Evolutionary conservation across 2,113 vertebrate species (phyloP).

Genomic region (Scomber japonicus): DNA sequence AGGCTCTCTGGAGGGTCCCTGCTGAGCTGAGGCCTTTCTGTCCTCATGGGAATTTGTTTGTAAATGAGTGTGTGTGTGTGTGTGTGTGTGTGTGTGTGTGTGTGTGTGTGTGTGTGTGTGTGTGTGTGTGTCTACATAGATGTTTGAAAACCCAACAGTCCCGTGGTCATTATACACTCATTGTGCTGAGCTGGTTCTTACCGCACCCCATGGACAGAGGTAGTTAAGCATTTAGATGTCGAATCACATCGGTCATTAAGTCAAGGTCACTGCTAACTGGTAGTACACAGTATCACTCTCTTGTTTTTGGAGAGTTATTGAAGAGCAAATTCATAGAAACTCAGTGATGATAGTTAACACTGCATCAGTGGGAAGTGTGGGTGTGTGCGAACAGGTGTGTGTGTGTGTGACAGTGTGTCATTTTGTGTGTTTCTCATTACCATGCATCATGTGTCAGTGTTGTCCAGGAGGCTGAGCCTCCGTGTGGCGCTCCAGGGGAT

Average conservation of each 20-base stretch:
- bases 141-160: conserved; percentile 60
- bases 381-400: conserved; percentile 68
- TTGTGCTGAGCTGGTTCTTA: conserved; percentile 76
- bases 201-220: conserved; percentile 40
- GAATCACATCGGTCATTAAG: conserved; percentile 54
- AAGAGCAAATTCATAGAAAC: conserved; percentile 37
- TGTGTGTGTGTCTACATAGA: conserved; percentile 44
- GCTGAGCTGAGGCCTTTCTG: conserved; percentile 57
- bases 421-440: conserved; percentile 76
- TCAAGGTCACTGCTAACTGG: conserved; percentile 65
- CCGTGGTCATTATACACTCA: conserved; percentile 73
- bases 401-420: conserved; percentile 60
- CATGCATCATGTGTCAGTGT: conserved; percentile 79
- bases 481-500: conserved; percentile 68
- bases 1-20: conserved; percentile 57
- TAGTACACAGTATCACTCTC: conserved; percentile 9
- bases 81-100: conserved; percentile 42
- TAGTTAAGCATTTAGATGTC: conserved; percentile 76
- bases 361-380: conserved; percentile 58
- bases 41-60: conserved; percentile 57
- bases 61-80: conserved; percentile 50
- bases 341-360: conserved; percentile 48
- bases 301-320: conserved; percentile 32
- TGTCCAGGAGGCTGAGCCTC: conserved; percentile 78
- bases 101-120: conserved; percentile 42